Evolutionary conservation across 2,888 invertebrate genomes (phyloP), one percentile per base, ranked within the genome.

Genomic region (Eupithecia abbreviata): DNA sequence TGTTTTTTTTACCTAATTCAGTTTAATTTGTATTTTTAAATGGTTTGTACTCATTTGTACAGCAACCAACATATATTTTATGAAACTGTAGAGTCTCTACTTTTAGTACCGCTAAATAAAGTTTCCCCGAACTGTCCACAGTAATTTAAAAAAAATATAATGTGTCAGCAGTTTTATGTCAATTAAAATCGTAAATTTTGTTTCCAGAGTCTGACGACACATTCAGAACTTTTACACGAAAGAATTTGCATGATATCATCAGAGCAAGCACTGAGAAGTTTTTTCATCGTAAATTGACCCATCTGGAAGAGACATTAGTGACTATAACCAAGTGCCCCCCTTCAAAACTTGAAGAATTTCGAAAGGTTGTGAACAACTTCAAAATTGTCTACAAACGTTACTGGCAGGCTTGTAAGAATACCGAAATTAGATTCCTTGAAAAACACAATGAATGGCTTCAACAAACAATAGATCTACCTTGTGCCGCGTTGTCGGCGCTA

Each of bases 221-320:
- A 62, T 7, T 62, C 0, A 62, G 62, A 62, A 62, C 62, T 18
- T 62, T 62, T 62, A 62, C 62, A 30, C 62, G 30, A 62, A 62
- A 30, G 62, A 30, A 62, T 62, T 62, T 62, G 62, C 62, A 30
- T 62, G 62, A 62, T 62, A 62, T 62, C 62, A 30, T 62, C 62
- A 62, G 62, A 62, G 62, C 62, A 62, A 62, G 30, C 62, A 62
- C 62, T 62, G 62, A 62, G 30, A 62, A 62, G 30, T 62, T 3
- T 62, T 62, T 62, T 62, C 62, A 62, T 62, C 62, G 62, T 62
- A 62, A 62, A 62, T 62, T 58, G 58, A 18, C 58, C 58, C n/a
- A 58, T 58, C 58, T 58, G 58, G 58, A 58, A 58, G 58, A 58
- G 15, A 58, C 18, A 58, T 58, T 58, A 58, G 58, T 58, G 58